A percentile compares a stretch with the other conserved stretches of the same genome.
Evolutionary conservation across 2,888 invertebrate species (phyloP).

Genomic region (Flexamia atlantica): DNA sequence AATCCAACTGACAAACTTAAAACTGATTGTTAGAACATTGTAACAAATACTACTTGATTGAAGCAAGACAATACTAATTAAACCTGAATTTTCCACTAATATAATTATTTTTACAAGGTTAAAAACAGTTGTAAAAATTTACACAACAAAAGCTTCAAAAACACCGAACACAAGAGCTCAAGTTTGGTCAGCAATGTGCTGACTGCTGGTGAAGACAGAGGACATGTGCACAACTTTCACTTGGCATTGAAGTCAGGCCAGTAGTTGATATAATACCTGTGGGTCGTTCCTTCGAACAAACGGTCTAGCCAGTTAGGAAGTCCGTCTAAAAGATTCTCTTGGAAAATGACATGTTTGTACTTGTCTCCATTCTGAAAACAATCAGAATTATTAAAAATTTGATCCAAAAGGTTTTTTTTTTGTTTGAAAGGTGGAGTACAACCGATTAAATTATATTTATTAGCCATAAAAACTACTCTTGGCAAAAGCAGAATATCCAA

Average conservation of each 20-base stretch:
- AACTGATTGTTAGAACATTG: too few relatives aligned
- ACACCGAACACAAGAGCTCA: neutral
- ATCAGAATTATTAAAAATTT: too few relatives aligned
- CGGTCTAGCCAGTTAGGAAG: constrained; percentile 98
- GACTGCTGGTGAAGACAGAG: neutral
- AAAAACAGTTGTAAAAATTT: constrained; percentile 1
- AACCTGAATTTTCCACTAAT: neutral
- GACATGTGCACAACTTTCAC: constrained; percentile 48
- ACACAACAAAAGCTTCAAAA: neutral
- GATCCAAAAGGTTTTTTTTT: too few relatives aligned
- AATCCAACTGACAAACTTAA: too few relatives aligned
- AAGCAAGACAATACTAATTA: too few relatives aligned
- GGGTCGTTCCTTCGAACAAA: constrained; percentile 96
- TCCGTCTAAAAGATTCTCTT: constrained; percentile 92
- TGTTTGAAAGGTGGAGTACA: too few relatives aligned
- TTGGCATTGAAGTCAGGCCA: constrained; percentile 92
- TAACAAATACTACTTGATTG: too few relatives aligned
- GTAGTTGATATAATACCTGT: constrained; percentile 96
- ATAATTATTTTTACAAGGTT: neutral
- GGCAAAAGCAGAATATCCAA: too few relatives aligned
- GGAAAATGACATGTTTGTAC: constrained; percentile 77
- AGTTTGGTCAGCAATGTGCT: neutral
- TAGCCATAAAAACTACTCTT: too few relatives aligned
- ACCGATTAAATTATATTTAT: too few relatives aligned
- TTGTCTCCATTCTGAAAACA: constrained; percentile 70